Conservation (phyloP, 2,113 vertebrate species). For the Mustelus asterias region DNA sequence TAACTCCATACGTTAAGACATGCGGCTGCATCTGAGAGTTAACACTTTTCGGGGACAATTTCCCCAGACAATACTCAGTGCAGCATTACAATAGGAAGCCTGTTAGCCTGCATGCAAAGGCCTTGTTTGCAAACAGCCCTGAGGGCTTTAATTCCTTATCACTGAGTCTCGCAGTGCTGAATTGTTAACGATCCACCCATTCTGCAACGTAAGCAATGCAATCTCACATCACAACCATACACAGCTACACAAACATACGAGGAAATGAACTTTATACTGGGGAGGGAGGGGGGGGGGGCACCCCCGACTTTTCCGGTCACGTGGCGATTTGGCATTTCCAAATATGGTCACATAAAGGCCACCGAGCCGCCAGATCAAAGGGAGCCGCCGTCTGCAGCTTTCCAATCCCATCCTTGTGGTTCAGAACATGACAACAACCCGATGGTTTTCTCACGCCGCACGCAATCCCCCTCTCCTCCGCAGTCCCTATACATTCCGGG, state of each 20-base stretch:
- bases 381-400: conserved; percentile 41
- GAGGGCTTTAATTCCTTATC: neutral
- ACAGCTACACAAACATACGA: conserved; percentile 30
- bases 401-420: conserved; percentile 33
- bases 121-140: conserved; percentile 11
- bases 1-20: neutral
- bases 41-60: neutral
- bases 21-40: too few species aligned
- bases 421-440: conserved; percentile 21
- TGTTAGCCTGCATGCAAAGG: neutral
- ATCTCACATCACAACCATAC: neutral
- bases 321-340: conserved; percentile 34
- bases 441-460: conserved; percentile 37
- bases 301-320: conserved; percentile 39
- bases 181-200: conserved; percentile 7
- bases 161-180: neutral
- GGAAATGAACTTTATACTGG: neutral
- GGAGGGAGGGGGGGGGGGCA: neutral
- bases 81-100: neutral
- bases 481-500: conserved; percentile 4
- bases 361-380: conserved; percentile 35
- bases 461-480: neutral
- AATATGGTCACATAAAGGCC: conserved; percentile 39
- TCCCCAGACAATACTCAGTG: neutral
- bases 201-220: conserved; percentile 2